These are phyloP conservation scores for Merops nubicus DNA, from an alignment of 2,113 vertebrate species.

Conservation along the genomic window DNA sequence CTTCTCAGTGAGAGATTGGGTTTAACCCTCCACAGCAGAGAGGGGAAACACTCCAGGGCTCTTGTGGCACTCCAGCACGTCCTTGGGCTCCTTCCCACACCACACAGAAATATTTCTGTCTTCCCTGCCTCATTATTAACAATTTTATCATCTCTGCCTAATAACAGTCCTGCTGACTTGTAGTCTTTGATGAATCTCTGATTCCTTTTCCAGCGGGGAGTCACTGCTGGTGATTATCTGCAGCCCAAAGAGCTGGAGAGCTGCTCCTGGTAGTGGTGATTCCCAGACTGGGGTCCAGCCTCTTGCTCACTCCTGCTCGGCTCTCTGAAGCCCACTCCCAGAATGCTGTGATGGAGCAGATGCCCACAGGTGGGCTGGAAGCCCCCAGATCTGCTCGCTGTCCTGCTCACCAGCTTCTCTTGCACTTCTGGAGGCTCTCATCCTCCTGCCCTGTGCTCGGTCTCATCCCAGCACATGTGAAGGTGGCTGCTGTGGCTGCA, in stretches of 20 bases:
- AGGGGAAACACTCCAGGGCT: background rate
- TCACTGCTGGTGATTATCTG: background rate
- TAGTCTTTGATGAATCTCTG: background rate
- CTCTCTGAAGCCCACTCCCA: accelerated
- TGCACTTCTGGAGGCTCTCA: background rate
- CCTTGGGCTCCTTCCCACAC: background rate
- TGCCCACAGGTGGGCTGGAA: background rate
- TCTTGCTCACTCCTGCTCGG: accelerated
- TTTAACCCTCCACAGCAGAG: background rate
- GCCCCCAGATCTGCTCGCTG: background rate
- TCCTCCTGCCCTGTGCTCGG: background rate
- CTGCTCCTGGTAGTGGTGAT: background rate
- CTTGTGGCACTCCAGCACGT: background rate
- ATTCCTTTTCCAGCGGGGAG: background rate
- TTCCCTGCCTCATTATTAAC: constrained; percentile 5
- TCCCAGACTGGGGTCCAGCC: background rate
- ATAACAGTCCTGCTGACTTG: background rate
- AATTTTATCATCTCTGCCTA: constrained; percentile 22
- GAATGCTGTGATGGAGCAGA: background rate
- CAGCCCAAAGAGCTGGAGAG: background rate
- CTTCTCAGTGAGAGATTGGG: background rate
- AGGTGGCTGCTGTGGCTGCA: background rate
- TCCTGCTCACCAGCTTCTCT: background rate
- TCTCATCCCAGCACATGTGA: background rate
- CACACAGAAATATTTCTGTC: constrained; percentile 4